These are phyloP conservation scores for Lepidothrix coronata DNA, from an alignment of 2,113 vertebrate species.

Conservation along the genomic window DNA sequence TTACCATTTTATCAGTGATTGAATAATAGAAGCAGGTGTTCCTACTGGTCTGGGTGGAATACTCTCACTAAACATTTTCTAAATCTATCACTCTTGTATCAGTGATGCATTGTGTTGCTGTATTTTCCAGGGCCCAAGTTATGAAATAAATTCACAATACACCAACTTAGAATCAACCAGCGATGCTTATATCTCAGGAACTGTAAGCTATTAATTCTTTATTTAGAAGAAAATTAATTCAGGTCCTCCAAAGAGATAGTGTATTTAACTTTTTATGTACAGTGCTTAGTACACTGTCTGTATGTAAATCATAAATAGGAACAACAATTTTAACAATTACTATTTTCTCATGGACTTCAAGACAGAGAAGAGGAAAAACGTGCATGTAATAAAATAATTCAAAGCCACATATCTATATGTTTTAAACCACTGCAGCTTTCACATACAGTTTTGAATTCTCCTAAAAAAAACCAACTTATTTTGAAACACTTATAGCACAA, in stretches of 20 bases:
- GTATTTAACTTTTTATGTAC: neutral
- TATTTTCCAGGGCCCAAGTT: slow-evolving; percentile 58
- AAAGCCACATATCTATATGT: neutral
- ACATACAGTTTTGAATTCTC: neutral
- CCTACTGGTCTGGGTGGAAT: slow-evolving; percentile 69
- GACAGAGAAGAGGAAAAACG: neutral
- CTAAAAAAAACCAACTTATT: neutral
- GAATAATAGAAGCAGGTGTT: slow-evolving; percentile 77
- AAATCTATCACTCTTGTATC: slow-evolving; percentile 72
- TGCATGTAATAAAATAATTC: neutral
- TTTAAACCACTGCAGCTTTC: neutral
- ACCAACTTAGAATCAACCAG: slow-evolving; percentile 41
- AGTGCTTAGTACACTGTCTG: neutral
- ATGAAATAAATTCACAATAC: slow-evolving; percentile 56
- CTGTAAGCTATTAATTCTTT: slow-evolving; percentile 34
- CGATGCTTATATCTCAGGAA: slow-evolving; percentile 27
- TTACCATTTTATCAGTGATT: slow-evolving; percentile 76
- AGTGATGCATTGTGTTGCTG: slow-evolving; percentile 57
- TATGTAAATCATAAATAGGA: neutral
- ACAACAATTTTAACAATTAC: neutral
- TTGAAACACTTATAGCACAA: neutral
- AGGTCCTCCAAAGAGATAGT: neutral
- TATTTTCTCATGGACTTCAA: neutral
- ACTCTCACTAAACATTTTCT: slow-evolving; percentile 68
- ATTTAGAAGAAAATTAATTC: slow-evolving; percentile 59